Percentiles rank a stretch among this genome's conserved stretches.
phyloP scores from a whole-genome alignment of 2,113 vertebrate species.

The Heptranchias perlo region DNA sequence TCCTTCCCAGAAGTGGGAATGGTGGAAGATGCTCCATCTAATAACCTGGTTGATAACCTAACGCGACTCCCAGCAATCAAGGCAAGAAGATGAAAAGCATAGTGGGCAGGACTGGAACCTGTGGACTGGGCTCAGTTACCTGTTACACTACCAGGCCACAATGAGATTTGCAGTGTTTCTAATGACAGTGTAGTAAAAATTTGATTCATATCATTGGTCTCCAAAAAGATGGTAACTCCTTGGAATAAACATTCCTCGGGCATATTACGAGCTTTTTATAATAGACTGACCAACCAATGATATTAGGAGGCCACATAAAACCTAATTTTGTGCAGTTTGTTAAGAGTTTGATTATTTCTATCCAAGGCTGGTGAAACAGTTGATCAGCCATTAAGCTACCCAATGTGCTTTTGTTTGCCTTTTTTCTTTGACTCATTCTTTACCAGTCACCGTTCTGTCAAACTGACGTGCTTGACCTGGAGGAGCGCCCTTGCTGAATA shows the following conservation, averaged over 20 bases:
- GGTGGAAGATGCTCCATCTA: background rate
- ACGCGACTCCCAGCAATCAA: background rate
- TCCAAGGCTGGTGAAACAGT: background rate
- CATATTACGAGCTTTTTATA: background rate
- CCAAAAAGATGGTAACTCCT: background rate
- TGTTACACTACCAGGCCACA: background rate
- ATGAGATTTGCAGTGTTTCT: conserved; percentile 16
- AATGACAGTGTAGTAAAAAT: background rate
- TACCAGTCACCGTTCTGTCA: conserved; percentile 8
- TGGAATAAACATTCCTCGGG: conserved; percentile 18
- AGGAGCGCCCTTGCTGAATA: background rate
- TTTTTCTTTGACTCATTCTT: background rate
- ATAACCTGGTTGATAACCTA: background rate
- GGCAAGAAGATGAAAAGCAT: background rate
- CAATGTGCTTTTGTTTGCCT: background rate
- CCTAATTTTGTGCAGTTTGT: background rate
- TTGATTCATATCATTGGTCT: background rate
- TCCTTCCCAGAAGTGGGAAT: background rate
- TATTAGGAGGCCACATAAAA: background rate
- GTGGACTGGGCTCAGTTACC: background rate
- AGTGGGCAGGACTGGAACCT: background rate
- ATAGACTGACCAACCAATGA: background rate
- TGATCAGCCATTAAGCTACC: background rate
- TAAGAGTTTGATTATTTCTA: background rate
- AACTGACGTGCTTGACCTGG: background rate